Conservation (phyloP, 2,113 vertebrate species). For the Bagarius yarrelli region DNA sequence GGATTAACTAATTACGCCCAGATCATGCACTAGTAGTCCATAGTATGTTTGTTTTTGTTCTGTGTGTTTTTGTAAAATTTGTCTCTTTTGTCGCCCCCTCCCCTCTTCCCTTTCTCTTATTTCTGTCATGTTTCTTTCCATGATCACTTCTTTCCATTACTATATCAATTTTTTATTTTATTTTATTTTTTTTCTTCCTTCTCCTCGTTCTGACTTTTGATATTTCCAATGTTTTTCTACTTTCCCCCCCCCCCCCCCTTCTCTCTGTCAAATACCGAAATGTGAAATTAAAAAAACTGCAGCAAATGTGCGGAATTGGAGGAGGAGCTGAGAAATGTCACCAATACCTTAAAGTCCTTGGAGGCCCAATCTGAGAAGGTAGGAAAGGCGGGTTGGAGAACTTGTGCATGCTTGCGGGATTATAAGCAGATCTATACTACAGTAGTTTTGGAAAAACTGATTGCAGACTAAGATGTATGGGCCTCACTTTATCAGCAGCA, state of each 20-base stretch:
- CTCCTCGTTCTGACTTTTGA: neutral
- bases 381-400: constrained; percentile 59
- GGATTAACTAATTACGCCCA: constrained; percentile 27
- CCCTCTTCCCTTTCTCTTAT: neutral
- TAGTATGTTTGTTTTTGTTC: constrained; percentile 25
- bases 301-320: constrained; percentile 91
- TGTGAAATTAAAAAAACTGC: constrained; percentile 54
- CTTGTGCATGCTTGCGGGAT: constrained; percentile 41
- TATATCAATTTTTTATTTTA: neutral
- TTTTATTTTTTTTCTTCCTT: no score
- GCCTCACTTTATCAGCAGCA: neutral
- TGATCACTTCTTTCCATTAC: neutral
- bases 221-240: constrained; percentile 7
- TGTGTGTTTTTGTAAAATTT: constrained; percentile 42
- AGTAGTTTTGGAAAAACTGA: neutral
- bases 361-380: constrained; percentile 96
- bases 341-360: constrained; percentile 92
- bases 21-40: constrained; percentile 39
- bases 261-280: constrained; percentile 25
- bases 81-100: constrained; percentile 39
- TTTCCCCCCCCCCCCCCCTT: neutral
- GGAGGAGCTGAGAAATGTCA: constrained; percentile 94
- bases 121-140: constrained; percentile 13
- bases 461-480: neutral
- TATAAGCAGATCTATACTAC: neutral